These are phyloP conservation scores for Galbula dea DNA, from an alignment of 2,113 vertebrate species.

Conservation along the genomic window DNA sequence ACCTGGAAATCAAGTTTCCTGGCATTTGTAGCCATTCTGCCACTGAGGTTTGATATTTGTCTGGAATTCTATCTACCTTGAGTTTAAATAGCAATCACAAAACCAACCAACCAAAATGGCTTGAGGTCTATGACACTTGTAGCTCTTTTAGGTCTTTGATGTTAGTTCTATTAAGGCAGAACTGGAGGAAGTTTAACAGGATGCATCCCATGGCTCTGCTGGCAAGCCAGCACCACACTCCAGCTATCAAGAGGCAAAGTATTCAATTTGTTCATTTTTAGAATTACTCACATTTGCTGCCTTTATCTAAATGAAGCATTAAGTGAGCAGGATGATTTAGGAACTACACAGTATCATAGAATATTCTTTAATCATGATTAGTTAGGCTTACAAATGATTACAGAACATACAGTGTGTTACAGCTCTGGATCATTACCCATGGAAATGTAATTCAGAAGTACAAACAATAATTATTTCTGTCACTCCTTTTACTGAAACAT, in stretches of 20 bases:
- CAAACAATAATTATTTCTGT: conserved; percentile 51
- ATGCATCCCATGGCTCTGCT: background rate
- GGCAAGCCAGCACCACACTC: background rate
- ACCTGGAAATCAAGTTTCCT: background rate
- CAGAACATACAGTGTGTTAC: conserved; percentile 43
- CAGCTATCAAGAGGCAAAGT: background rate
- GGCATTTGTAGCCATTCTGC: background rate
- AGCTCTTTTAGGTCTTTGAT: background rate
- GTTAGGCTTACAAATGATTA: conserved; percentile 56
- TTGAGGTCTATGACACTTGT: background rate
- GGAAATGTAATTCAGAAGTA: conserved; percentile 64
- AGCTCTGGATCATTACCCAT: conserved; percentile 59
- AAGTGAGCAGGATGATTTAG: conserved; percentile 30
- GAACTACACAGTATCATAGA: background rate
- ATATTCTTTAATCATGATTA: conserved; percentile 54
- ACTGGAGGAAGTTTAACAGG: background rate
- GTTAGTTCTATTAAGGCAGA: background rate
- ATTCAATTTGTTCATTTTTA: background rate
- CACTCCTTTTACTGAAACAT: conserved; percentile 39
- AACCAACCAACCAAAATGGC: background rate
- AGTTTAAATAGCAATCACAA: background rate
- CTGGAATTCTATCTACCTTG: background rate
- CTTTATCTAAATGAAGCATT: conserved; percentile 41
- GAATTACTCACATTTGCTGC: conserved; percentile 29
- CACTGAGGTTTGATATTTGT: background rate